These are phyloP conservation scores for Poecilia gillii DNA, from an alignment of 2,797 vertebrate genomes.

Conservation along the genomic window DNA sequence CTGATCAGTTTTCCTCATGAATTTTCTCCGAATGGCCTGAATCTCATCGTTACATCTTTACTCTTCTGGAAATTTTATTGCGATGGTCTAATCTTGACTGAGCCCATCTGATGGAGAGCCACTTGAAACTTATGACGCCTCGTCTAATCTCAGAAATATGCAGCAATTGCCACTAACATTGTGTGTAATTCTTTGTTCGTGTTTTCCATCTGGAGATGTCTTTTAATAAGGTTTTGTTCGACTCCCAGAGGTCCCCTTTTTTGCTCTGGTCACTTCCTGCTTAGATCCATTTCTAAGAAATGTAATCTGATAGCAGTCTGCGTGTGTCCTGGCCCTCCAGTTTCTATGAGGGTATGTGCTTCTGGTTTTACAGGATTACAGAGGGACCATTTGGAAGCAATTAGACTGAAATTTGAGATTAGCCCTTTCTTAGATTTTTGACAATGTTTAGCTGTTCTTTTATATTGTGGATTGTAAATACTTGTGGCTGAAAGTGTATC, in stretches of 20 bases:
- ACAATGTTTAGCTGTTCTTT: constrained; percentile 50
- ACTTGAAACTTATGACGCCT: constrained; percentile 2
- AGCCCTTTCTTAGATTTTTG: constrained; percentile 48
- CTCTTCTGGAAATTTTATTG: neutral
- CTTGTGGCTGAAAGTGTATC: constrained; percentile 46
- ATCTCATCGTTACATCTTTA: constrained; percentile 6
- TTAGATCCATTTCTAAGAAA: constrained; percentile 72
- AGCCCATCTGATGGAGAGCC: constrained; percentile 17
- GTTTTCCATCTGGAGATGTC: constrained; percentile 17
- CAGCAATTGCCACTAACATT: neutral
- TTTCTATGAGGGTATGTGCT: constrained; percentile 59
- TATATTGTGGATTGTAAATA: constrained; percentile 56
- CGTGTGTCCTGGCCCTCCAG: constrained; percentile 61
- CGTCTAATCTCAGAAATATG: constrained; percentile 2
- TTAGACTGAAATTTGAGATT: constrained; percentile 65
- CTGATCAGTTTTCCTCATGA: neutral
- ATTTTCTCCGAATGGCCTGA: neutral
- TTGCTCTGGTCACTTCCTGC: constrained; percentile 71
- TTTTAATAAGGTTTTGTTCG: constrained; percentile 21
- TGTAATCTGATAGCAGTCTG: constrained; percentile 74
- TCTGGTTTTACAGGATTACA: constrained; percentile 69
- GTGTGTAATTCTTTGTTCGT: neutral
- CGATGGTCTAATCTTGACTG: constrained; percentile 3
- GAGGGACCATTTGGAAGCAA: constrained; percentile 66
- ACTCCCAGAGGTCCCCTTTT: constrained; percentile 11